Base-by-base conservation (phyloP, 2,113 vertebrate species). In the Chamaea fasciata region DNA sequence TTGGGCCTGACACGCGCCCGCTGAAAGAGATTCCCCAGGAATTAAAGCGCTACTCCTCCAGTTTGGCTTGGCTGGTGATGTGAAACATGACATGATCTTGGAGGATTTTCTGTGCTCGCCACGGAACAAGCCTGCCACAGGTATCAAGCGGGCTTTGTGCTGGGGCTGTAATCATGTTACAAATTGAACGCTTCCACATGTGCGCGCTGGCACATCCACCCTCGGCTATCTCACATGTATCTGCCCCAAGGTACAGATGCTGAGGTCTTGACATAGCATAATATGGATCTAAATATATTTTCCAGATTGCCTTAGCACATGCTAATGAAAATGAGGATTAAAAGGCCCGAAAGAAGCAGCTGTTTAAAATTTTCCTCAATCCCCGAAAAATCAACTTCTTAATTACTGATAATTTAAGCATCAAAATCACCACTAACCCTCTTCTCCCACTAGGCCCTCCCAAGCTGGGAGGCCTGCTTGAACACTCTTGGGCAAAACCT, bases 111-210 rank as follows among this genome's bases (percentile, higher is more conserved):
- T 97, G 93, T 37, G 64, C 97, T 98, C 93, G 86, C 96, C 97
- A 96, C 94, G 97, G 96, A 98, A 94, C 57, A 87, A 98, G 96
- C 95, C 96, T 96, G 97, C 97, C 98, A 95, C 96, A 98, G 97
- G 97, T 98, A 98, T 98, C 97, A 98, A 97, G 97, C 96, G 91
- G 96, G 96, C 96, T 97, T 98, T 98, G 96, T 98, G 97, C 67
- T 50, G 95, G 95, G 96, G 94, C 95, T 98, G 60, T 98, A 98
- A 98, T 98, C 97, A 96, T 87, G 93, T 98, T 98, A 97, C 98
- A 97, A 97, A 98, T 98, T 98, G 97, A 98, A 98, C 94, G 97
- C 97, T 98, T 98, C 97, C 97, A 98, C 97, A 98, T 98, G 98
- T 98, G 96, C 55, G 2, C 56, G 91, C 97, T 98, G 97, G 97